Evolutionary conservation across 1,140 invertebrate genomes (phyloP), one percentile per base, ranked within the genome.

Genomic region (Drosophila seguyi): DNA sequence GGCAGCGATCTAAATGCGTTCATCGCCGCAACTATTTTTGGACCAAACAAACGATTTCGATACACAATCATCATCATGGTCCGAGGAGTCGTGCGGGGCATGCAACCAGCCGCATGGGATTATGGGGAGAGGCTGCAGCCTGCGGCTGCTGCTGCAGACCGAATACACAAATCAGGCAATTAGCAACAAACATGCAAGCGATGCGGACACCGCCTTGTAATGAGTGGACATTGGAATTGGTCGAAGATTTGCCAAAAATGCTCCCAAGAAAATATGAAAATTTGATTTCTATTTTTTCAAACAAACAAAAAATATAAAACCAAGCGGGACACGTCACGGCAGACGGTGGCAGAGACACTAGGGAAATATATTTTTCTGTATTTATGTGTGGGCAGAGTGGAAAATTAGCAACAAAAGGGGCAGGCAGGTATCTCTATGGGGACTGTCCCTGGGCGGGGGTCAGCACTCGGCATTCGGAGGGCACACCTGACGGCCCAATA

Each of bases 1-100:
- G 55, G 71, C 55, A 56, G 58, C 79, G 75, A 74, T 88, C 85
- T 88, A 88, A 88, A 88, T 88, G 84, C 69, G 84, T 90, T 88
- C 84, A 90, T 88, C 84, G 85, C 60, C 52, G 69, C 56, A 61
- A 71, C 75, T 88, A 88, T 90, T 78, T 88, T 84, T 88, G 80
- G 84, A 57, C 85, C 84, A 88, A 88, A 88, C 84, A 88, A 88
- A 88, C 74, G 73, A 83, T 87, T 88, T 74, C 67, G 60, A 88
- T 88, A 87, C 76, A 87, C 52, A 55, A 55, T 55, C 52, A 55
- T 55, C 50, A 83, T 88, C 67, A 22, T 25, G 8, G 47, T 27
- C 36, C 48, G 38, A 58, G n/a, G 72, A 52, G 52, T n/a, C n/a
- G n/a, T n/a, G 34, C 42, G 38, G 39, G 62, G 45, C 50, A 66